Evolutionary conservation across 2,797 vertebrate species (phyloP), one percentile per base, ranked within the genome.

Genomic region (Macropus fuliginosus): DNA sequence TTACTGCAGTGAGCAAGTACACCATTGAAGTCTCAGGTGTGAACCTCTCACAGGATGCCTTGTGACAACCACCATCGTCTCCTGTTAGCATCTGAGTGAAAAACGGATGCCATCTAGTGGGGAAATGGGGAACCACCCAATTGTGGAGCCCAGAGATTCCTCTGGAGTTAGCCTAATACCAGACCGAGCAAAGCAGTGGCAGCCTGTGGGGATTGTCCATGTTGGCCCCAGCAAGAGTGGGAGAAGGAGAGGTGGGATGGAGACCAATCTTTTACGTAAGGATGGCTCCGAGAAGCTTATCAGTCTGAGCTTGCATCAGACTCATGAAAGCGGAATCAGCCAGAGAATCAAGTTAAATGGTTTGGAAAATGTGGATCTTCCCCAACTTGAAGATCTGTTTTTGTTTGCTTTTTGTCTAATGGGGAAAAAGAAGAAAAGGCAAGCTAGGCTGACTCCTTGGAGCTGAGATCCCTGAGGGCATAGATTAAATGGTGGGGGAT

Each of bases 91-190:
- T 91, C 96, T 96, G 96, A 93, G 96, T 97, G 98, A 98, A 97
- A 97, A 98, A 91, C 94, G 95, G 97, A 98, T 96, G 96, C 98
- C 98, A 98, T 95, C 98, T 98, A 97, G 98, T 97, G 98, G 98
- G 54, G 87, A 81, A 12, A 40, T 1, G 54, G 55, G 56, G 55
- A 55, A 18, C 40, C 0, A 1, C 55, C 2, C 0, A 0, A 0
- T 0, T 1, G 91, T 13, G 46, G 52, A 21, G 40, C 0, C 54
- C 29, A 5, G 8, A 11, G 34, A 3, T 55, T 55, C 50, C 54
- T 28, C 91, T 54, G 31, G 9, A 12, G 34, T 27, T 87, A 24
- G 74, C 74, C 74, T 46, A 46, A 46, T 87, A n/a, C n/a, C 8
- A 1, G 12, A 13, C 29, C 21, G 8, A 24, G 2, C 40, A 24